phyloP scores from a whole-genome alignment of 2,113 vertebrate genomes.

The Calidris pugnax region DNA sequence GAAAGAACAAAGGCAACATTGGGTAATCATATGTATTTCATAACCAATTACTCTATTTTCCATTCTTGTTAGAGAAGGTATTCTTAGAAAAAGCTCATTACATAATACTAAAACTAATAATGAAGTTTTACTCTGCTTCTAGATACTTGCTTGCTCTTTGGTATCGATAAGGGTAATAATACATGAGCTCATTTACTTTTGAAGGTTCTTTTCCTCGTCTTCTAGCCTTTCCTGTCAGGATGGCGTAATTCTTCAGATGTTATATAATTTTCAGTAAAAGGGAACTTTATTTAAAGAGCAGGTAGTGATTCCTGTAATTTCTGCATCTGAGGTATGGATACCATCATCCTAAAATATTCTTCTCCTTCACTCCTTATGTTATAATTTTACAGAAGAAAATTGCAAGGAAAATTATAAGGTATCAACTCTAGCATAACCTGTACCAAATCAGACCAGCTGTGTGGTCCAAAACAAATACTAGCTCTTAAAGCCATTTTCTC shows the following conservation, averaged over 20 bases:
- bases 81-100: not conserved
- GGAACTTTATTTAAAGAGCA: not conserved
- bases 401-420: not conserved
- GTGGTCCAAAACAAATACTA: not conserved
- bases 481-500: not conserved
- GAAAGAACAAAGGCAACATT: conserved; percentile 64
- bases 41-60: not conserved
- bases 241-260: not conserved
- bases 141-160: not conserved
- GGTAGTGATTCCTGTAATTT: not conserved
- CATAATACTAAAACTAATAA: not conserved
- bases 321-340: not conserved
- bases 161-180: not conserved
- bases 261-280: not conserved
- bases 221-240: not conserved
- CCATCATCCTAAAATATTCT: not conserved
- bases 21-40: conserved; percentile 64
- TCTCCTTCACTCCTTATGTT: not conserved
- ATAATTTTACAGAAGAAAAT: not conserved
- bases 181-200: not conserved
- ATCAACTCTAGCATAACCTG: not conserved
- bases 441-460: not conserved
- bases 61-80: not conserved
- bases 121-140: not conserved
- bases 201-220: not conserved